These are phyloP conservation scores for Aspidoscelis tigris DNA, from an alignment of 2,113 vertebrate genomes.

Conservation along the genomic window DNA sequence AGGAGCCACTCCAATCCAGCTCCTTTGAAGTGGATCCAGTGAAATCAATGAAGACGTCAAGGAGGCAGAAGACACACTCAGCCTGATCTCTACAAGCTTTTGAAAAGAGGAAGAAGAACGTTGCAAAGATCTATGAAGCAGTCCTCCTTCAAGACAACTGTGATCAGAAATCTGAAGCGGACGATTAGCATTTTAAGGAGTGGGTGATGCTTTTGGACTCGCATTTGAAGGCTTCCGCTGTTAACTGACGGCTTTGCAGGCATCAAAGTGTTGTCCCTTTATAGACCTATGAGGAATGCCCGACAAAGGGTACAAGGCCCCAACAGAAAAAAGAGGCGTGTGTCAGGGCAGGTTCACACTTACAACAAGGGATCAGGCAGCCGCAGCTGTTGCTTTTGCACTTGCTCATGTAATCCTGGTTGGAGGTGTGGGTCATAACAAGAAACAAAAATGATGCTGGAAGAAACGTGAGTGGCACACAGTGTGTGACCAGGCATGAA, in stretches of 20 bases:
- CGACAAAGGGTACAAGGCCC: slow-evolving; percentile 34
- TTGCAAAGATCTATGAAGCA: slow-evolving; percentile 38
- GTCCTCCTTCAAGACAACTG: background rate
- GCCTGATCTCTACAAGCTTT: slow-evolving; percentile 8
- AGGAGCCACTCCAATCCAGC: background rate
- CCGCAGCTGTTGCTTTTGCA: too few species aligned
- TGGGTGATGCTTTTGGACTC: slow-evolving; percentile 32
- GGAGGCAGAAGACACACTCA: background rate
- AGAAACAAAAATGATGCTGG: too few species aligned
- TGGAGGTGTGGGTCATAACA: too few species aligned
- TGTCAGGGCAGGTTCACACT: background rate
- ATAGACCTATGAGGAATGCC: slow-evolving; percentile 48
- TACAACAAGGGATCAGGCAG: too few species aligned
- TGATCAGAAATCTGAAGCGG: slow-evolving; percentile 46
- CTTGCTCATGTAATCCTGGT: too few species aligned
- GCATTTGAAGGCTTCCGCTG: slow-evolving; percentile 40
- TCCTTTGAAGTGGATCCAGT: background rate
- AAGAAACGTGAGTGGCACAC: too few species aligned
- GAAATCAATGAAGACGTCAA: background rate
- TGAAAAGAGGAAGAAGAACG: background rate
- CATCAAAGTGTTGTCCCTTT: slow-evolving; percentile 49
- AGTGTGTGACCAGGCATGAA: too few species aligned
- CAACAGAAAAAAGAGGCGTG: background rate
- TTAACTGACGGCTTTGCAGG: slow-evolving; percentile 53
- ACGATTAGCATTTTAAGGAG: slow-evolving; percentile 61